Base-by-base conservation (phyloP, 2,797 vertebrate genomes). In the Tachyglossus aculeatus region DNA sequence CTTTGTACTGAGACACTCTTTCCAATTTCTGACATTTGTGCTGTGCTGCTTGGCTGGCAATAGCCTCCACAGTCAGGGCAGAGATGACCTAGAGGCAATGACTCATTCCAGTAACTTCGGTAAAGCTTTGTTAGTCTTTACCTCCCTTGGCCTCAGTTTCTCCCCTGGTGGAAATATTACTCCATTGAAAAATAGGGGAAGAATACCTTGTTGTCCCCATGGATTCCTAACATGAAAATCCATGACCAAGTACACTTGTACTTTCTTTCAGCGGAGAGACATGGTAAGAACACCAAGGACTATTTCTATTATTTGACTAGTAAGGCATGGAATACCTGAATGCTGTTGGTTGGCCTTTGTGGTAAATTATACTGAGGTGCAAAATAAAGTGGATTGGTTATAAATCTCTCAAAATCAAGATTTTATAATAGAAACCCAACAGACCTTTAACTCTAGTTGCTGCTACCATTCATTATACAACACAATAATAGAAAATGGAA, bases 361-460 rank as follows among this genome's bases (percentile, higher is more conserved):
- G 41, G 62, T 61, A 67, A 40, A 29, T 8, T 1, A 8, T 10
- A 60, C 21, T 37, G 67, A 41, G 25, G 66, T 69, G 29, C 44
- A 82, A 84, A 81, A 74, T 59, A 66, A 83, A 66, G 37, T 71
- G 29, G 52, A 45, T 81, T 67, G 33, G 19, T 75, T 80, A 44
- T 47, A 81, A 83, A 38, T 74, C 22, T 54, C 36, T 82, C 48
- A 50, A 67, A 71, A 68, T 33, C 56, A 54, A 41, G 33, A 59
- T 81, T 82, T 81, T 61, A 60, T 58, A 57, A 14, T 18, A 39
- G 22, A 40, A 41, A 74, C 3, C 25, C 38, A 68, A 22, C 25
- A 65, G 70, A 41, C 1, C 3, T 75, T 67, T 57, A 39, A 38
- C 25, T 44, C 57, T 31, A 80, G 41, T 22, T 15, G 5, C 3